A percentile compares a stretch with the other conserved stretches of the same genome.
Evolutionary conservation across 1,140 invertebrate species (phyloP).

Genomic region (Philaenus spumarius): DNA sequence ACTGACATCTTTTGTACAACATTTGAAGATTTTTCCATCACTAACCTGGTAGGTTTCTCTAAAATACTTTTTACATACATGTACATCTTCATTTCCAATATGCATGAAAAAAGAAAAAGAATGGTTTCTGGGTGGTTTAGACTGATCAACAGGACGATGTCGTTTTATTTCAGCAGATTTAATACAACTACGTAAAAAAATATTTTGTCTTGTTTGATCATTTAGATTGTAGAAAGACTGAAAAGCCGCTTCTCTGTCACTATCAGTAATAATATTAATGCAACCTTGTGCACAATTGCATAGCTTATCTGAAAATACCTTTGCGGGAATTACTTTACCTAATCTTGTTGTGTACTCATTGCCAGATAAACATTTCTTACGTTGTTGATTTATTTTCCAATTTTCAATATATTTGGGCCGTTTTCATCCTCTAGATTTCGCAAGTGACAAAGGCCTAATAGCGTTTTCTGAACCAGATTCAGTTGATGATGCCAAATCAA

Average conservation of each 20-base stretch:
- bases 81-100: conserved; percentile 9
- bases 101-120: neutral
- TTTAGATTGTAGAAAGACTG: neutral
- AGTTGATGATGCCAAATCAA: no score
- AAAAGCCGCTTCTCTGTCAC: neutral
- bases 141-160: neutral
- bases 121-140: neutral
- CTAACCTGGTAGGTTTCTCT: conserved; percentile 19
- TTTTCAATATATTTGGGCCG: neutral
- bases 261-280: neutral
- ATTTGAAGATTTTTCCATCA: conserved; percentile 19
- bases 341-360: neutral
- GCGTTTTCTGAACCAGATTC: no score
- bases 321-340: neutral
- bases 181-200: neutral
- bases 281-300: neutral
- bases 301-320: neutral
- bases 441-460: no score
- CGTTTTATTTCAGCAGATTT: neutral
- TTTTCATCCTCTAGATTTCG: neutral
- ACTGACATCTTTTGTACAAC: conserved; percentile 18
- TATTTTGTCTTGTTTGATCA: neutral
- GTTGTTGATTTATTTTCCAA: neutral
- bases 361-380: neutral
- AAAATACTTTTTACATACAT: conserved; percentile 23